A percentile compares a stretch with the other conserved stretches of the same genome.
Evolutionary conservation across 1,140 invertebrate genomes (phyloP).

Genomic region (Drosophila malerkotliana): DNA sequence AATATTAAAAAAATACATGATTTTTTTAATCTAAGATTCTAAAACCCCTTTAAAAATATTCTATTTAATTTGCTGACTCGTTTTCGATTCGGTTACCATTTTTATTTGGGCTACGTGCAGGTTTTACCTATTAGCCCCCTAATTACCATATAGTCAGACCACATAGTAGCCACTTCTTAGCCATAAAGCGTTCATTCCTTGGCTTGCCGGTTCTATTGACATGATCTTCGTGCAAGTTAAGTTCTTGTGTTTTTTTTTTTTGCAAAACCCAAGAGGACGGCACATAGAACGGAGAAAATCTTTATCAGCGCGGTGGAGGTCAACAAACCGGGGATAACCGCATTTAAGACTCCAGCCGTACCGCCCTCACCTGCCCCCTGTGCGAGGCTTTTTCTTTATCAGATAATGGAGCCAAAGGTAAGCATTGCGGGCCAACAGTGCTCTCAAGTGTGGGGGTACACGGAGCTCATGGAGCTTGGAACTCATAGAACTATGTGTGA

Average conservation of each 20-base stretch:
- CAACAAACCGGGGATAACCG: conserved; percentile 66
- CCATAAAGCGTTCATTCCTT: conserved; percentile 46
- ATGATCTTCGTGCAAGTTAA: conserved; percentile 75
- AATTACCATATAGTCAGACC: conserved; percentile 46
- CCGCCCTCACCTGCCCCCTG: conserved; percentile 10
- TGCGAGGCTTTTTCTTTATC: conserved; percentile 52
- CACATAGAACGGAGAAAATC: conserved; percentile 46
- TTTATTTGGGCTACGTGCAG: conserved; percentile 77
- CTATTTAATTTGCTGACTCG: conserved; percentile 15
- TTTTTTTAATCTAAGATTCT: no score
- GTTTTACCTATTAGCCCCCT: conserved; percentile 71
- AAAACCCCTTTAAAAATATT: neutral
- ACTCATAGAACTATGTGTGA: conserved; percentile 34
- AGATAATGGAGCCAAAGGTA: conserved; percentile 70
- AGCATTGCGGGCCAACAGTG: conserved; percentile 43
- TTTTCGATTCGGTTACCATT: conserved; percentile 71
- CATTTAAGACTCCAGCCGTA: neutral
- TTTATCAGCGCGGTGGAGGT: conserved; percentile 65
- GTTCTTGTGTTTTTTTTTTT: conserved; percentile 28
- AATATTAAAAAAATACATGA: no score
- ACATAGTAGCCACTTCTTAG: conserved; percentile 36
- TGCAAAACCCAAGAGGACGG: conserved; percentile 29
- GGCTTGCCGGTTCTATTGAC: conserved; percentile 52
- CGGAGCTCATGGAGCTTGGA: neutral
- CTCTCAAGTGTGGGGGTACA: neutral